Base-by-base conservation (phyloP, 1,140 invertebrate species). In the Drosophila gunungcola region DNA sequence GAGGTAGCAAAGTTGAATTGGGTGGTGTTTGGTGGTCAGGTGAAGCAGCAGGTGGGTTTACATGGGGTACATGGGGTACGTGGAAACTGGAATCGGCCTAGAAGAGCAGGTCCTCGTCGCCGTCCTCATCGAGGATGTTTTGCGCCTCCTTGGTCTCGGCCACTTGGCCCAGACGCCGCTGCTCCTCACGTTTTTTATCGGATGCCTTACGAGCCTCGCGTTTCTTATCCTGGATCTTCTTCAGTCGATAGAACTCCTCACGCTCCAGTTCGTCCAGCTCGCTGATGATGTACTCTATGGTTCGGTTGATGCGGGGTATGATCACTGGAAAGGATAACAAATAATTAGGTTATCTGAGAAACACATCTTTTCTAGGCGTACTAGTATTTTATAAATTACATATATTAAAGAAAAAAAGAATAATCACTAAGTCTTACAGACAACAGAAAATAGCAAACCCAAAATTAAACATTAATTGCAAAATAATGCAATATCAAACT, bases 191-290 rank as follows among this genome's bases (percentile, higher is more conserved):
- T 2, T 55, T 12, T 11, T 93, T 93, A 80, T 96, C 96, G 0
- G 93, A 94, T 72, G 94, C 94, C 34, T 94, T 94, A 80, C 94
- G 92, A 2, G 94, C 93, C 79, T 95, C 95, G 73, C 95, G 94
- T 91, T 94, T 94, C 90, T 94, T 94, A 67, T 94, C 94, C 82
- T 92, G 90, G 25, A 92, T 86, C 48, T 92, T 99, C 94, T 99
- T 99, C 80, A 99, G 93, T 62, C 98, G 95, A 93, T 98, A 99
- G 93, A 99, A 99, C 92, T 99, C 99, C 94, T 99, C 99, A 94
- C 99, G 95, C 93, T 99, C 99, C 80, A 99, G 93, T 93, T 99
- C 99, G 93, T 99, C 99, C 76, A 99, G 93, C 93, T 99, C 99
- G 7, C 98, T 98, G 83, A 98, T 98, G 78, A 99, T 99, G 93